These are phyloP conservation scores for Acrobasis consociella DNA, from an alignment of 2,888 invertebrate species.

Conservation along the genomic window DNA sequence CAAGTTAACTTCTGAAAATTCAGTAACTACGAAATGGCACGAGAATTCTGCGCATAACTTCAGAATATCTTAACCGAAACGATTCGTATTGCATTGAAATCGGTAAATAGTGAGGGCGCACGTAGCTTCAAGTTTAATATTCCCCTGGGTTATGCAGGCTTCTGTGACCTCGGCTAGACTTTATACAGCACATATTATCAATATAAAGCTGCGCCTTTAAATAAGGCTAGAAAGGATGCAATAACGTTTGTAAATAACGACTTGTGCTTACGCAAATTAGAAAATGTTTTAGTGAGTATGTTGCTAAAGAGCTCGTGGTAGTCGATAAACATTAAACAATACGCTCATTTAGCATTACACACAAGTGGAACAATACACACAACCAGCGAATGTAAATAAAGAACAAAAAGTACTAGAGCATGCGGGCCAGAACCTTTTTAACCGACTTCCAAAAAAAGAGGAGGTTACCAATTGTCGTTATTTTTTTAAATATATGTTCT, in stretches of 20 bases:
- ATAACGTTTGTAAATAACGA: neutral
- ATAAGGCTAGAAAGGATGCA: neutral
- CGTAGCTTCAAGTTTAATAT: constrained; percentile 36
- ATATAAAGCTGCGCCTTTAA: neutral
- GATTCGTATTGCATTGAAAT: constrained; percentile 35
- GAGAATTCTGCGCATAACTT: constrained; percentile 39
- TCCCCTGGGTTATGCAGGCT: constrained; percentile 31
- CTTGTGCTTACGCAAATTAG: neutral
- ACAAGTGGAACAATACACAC: constrained; percentile 33
- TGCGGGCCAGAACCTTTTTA: constrained; percentile 41
- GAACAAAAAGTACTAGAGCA: constrained; percentile 36
- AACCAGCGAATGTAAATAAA: constrained; percentile 34
- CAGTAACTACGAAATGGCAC: constrained; percentile 36
- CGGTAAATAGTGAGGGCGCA: constrained; percentile 33
- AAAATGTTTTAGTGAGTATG: constrained; percentile 10
- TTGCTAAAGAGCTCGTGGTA: constrained; percentile 13
- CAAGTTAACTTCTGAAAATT: constrained; percentile 8
- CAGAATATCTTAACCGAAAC: constrained; percentile 35
- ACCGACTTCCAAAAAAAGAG: too few species aligned
- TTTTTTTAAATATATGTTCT: too few species aligned
- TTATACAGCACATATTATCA: constrained; percentile 10
- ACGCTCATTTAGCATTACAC: constrained; percentile 29
- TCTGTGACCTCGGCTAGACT: constrained; percentile 20
- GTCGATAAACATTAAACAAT: constrained; percentile 36
- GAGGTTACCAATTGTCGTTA: too few species aligned